Base-by-base conservation (phyloP, 2,888 invertebrate genomes). In the Aradus depressus region DNA sequence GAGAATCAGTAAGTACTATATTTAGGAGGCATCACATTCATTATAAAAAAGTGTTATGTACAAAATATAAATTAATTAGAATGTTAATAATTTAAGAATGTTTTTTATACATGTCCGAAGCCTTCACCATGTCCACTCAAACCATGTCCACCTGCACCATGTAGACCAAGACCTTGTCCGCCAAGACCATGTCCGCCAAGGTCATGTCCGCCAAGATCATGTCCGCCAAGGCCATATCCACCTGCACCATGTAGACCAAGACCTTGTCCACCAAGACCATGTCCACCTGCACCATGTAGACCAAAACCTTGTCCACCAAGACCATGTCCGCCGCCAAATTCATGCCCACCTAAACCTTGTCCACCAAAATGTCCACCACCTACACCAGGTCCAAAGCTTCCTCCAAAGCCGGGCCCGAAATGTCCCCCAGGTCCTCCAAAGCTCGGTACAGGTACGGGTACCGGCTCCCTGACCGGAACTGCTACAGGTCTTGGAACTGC, bases 401-500 rank as follows among this genome's bases (percentile, higher is more conserved):
- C 44, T 19, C 45, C 45, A 45, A 10, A 3, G 3, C 34, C 45
- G 6, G 23, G 23, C 2, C 6, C 38, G 34, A 34, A 6, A 12
- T 21, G 22, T 21, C 44, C 44, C 32, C 44, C 44, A 5, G 23
- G 35, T 45, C 22, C 22, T 14, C 35, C 34, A 37, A 19, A 21
- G 19, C 41, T 26, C n/a, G n/a, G 21, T n/a, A 45, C 50, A 1
- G 37, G 35, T 12, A 42, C 43, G 3, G 43, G 51, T 10, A 34
- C n/a, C 4, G 34, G 43, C 21, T 37, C 34, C 10, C 16, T 42
- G 4, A 53, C 55, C 8, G 55, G 52, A 16, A 55, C 55, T 19
- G 55, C 50, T 5, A 50, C 42, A 16, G 55, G 52, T 10, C 49
- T 45, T n/a, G 39, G 41, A 8, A 49, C 49, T 21, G 10, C 31